Conservation (phyloP, 2,797 vertebrate species). For the Hafferia zeledoni region DNA sequence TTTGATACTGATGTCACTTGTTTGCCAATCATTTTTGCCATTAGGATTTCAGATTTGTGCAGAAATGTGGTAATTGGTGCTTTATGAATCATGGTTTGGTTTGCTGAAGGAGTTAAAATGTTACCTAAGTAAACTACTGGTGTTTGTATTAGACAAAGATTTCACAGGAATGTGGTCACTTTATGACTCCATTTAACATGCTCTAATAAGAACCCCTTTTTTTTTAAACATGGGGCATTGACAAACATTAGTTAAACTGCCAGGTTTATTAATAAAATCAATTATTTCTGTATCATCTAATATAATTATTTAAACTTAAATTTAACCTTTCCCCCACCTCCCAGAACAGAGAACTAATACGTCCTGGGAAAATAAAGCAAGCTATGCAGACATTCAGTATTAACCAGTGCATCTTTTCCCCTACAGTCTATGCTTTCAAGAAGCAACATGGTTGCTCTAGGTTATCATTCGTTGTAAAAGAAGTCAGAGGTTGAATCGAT, state of each 20-base stretch:
- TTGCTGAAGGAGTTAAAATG: neutral
- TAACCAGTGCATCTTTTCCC: neutral
- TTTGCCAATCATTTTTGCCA: neutral
- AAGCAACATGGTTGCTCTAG: neutral
- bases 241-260: neutral
- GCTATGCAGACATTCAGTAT: neutral
- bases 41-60: neutral
- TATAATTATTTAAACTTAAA: neutral
- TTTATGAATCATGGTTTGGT: neutral
- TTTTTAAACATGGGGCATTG: neutral
- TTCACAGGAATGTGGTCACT: neutral
- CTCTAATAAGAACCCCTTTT: neutral
- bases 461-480: neutral
- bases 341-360: neutral
- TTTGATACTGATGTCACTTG: neutral
- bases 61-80: neutral
- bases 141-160: neutral
- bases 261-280: neutral
- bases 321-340: neutral
- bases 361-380: neutral
- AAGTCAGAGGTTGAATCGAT: neutral
- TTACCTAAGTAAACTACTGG: neutral
- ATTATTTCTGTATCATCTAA: neutral
- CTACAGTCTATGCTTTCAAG: neutral
- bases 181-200: neutral